Base-by-base conservation (phyloP, 2,888 invertebrate genomes). In the Drosophila rellima region DNA sequence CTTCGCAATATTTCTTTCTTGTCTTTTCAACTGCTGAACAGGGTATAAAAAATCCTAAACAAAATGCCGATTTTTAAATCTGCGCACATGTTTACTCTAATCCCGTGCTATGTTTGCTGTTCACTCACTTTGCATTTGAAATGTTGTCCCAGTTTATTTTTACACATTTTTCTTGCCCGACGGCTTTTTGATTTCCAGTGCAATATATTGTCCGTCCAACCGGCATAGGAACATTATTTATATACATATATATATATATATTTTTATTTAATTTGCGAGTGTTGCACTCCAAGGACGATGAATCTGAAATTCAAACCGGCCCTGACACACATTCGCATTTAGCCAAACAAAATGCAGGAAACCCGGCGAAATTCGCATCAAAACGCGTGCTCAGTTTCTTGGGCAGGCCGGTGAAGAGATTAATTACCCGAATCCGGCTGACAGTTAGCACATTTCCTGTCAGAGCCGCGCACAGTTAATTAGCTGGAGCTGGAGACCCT, bases 371-470 rank as follows among this genome's bases (percentile, higher is more conserved):
- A 81, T 50, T 78, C 72, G 82, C 63, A 78, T 71, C 68, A 68
- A 75, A 87, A 78, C 47, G 77, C 54, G 68, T 68, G 63, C 23
- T 54, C 26, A 37, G 40, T 37, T 73, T 56, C 47, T 33, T 56
- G 26, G 48, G 60, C 47, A 50, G 44, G 56, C 73, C 85, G 87
- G 89, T 87, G 89, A 89, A 79, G 79, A 81, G 79, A 89, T 85
- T 85, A 85, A 89, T 85, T 87, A 84, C 77, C 57, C 67, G 56
- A 73, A 84, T 89, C 89, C 85, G 85, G 71, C 79, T 79, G 86
- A 79, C 76, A 83, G 81, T 83, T 75, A 84, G 75, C 85, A 89
- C 87, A 81, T 83, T 85, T 85, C 87, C 85, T 72, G 59, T 70
- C 71, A 69, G 56, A 45, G 71, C 47, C 68, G 70, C 63, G 68